Evolutionary conservation across 2,113 vertebrate genomes (phyloP).

Genomic region (Melanocharis versteri): DNA sequence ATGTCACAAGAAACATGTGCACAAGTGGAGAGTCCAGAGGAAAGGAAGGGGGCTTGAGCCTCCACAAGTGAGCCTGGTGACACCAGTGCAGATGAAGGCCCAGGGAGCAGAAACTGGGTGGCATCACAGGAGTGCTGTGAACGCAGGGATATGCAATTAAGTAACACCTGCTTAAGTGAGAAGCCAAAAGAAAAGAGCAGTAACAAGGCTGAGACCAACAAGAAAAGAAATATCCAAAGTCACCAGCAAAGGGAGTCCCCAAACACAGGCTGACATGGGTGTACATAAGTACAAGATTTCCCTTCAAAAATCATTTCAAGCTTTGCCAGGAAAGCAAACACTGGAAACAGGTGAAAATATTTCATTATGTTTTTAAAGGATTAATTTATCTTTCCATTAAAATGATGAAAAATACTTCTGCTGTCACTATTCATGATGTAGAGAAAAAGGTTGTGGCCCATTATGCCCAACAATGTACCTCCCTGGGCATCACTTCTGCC

Average conservation of each 20-base stretch:
- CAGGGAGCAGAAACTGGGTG: not conserved
- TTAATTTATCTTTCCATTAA: not conserved
- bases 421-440: rapidly evolving
- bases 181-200: not conserved
- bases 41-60: not conserved
- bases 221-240: not conserved
- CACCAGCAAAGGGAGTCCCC: not conserved
- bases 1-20: not conserved
- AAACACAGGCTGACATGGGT: not conserved
- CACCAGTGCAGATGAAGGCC: not conserved
- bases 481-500: not conserved
- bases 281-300: not conserved
- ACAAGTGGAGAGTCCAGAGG: not conserved
- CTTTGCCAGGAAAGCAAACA: not conserved
- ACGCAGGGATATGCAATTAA: not conserved
- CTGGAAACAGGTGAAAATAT: not conserved
- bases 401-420: not conserved
- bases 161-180: not conserved
- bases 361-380: not conserved
- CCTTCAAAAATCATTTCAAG: not conserved
- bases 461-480: no score
- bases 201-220: not conserved
- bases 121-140: not conserved
- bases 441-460: not conserved
- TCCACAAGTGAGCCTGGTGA: not conserved